A percentile compares a stretch with the other conserved stretches of the same genome.
These are phyloP conservation scores for Acrocyrtus sp. DNA, from an alignment of 2,888 invertebrate genomes.

Conservation along the genomic window DNA sequence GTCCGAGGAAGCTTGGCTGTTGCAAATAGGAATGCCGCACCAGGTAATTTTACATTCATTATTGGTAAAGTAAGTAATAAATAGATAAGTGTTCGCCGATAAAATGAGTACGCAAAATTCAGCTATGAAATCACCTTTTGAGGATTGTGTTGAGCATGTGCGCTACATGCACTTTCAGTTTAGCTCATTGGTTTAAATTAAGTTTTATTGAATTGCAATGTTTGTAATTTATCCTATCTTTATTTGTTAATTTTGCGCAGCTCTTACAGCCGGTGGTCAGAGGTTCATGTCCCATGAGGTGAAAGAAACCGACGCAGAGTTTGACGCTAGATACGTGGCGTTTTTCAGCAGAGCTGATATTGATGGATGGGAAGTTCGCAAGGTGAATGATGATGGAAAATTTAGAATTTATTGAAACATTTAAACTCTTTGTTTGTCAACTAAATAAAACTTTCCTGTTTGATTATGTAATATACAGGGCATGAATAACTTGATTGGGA, in stretches of 20 bases:
- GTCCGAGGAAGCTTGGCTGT: slow-evolving; percentile 37
- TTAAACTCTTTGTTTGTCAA: background rate
- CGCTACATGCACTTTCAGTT: too few species aligned
- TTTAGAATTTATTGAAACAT: background rate
- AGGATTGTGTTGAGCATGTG: too few species aligned
- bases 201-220: background rate
- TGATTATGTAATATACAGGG: slow-evolving; percentile 68
- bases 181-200: background rate
- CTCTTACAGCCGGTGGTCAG: slow-evolving; percentile 14
- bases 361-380: slow-evolving; percentile 94
- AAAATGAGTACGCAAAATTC: background rate
- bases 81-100: background rate
- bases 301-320: slow-evolving; percentile 82
- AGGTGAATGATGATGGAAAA: slow-evolving; percentile 67
- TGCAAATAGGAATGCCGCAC: slow-evolving; percentile 29
- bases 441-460: background rate
- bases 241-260: too few species aligned
- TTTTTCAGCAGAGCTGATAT: slow-evolving; percentile 89
- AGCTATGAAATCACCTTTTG: too few species aligned
- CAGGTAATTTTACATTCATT: slow-evolving; percentile 29
- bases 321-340: slow-evolving; percentile 83
- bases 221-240: background rate
- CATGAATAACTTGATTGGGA: slow-evolving; percentile 87
- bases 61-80: background rate
- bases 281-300: slow-evolving; percentile 47